Evolutionary conservation across 2,888 invertebrate genomes (phyloP).

Genomic region (Agriopis marginaria): DNA sequence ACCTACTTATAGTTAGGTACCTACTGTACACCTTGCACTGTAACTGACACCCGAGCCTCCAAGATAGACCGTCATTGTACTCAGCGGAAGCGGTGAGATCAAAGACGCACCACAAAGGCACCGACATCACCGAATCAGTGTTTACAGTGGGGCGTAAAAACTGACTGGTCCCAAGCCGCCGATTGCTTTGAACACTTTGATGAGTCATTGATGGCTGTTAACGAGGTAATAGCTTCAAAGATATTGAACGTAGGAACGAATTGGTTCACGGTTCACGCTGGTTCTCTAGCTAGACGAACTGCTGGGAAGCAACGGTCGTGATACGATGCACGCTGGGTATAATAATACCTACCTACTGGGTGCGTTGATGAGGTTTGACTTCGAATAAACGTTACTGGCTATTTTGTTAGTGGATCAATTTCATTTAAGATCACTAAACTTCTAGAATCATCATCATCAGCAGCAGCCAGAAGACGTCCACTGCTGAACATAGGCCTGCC

Average conservation of each 20-base stretch:
- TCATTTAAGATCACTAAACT: not conserved
- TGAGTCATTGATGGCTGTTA: slow-evolving; percentile 62
- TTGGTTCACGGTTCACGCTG: slow-evolving; percentile 32
- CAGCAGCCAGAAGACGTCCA: too few species aligned
- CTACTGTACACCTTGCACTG: slow-evolving; percentile 51
- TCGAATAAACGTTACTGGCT: not conserved
- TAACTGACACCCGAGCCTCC: slow-evolving; percentile 49
- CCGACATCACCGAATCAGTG: slow-evolving; percentile 71
- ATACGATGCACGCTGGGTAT: slow-evolving; percentile 2
- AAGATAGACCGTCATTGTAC: slow-evolving; percentile 71
- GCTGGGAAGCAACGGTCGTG: slow-evolving; percentile 27
- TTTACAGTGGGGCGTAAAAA: slow-evolving; percentile 74
- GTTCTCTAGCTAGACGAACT: slow-evolving; percentile 2
- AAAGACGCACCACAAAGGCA: slow-evolving; percentile 62
- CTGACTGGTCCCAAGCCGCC: slow-evolving; percentile 72
- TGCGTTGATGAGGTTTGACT: slow-evolving; percentile 10
- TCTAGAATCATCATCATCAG: not conserved
- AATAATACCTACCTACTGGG: slow-evolving; percentile 12
- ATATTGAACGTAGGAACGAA: slow-evolving; percentile 35
- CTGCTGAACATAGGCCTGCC: too few species aligned
- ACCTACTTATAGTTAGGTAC: slow-evolving; percentile 8
- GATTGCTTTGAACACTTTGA: slow-evolving; percentile 59
- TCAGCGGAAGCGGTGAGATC: slow-evolving; percentile 80
- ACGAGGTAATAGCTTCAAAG: slow-evolving; percentile 49
- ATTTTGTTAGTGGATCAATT: not conserved